Conservation (phyloP, 2,888 invertebrate species). For the Pollenia griseotomentosa region DNA sequence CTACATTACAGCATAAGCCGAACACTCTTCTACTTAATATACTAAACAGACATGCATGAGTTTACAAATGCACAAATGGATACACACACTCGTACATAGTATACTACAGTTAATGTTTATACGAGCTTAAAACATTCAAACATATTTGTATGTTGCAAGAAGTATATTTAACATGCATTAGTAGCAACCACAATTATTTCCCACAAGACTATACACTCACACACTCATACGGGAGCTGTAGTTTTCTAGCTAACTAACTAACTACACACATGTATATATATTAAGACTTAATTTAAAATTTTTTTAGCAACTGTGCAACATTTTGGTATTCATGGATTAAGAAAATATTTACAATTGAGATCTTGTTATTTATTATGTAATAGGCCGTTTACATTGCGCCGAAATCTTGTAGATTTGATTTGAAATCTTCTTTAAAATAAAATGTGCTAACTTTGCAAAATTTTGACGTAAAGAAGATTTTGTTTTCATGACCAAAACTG, state of each 20-base stretch:
- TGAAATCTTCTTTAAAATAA: no score
- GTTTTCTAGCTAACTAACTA: no score
- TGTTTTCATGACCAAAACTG: no score
- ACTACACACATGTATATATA: neutral
- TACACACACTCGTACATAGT: neutral
- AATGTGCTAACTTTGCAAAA: no score
- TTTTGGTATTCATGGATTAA: neutral
- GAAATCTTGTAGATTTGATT: no score
- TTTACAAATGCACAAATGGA: neutral
- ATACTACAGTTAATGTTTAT: neutral
- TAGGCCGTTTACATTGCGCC: no score
- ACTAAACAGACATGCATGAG: conserved; percentile 1
- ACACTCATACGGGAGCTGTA: conserved; percentile 4
- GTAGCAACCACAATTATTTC: conserved; percentile 71
- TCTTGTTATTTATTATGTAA: no score
- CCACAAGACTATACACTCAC: conserved; percentile 57
- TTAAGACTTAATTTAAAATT: neutral
- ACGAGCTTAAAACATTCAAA: neutral
- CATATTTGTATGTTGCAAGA: conserved; percentile 24
- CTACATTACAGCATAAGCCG: conserved; percentile 43
- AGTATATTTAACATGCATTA: conserved; percentile 63
- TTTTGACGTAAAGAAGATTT: no score
- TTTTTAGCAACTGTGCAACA: no score
- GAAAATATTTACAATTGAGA: no score
- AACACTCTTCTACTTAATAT: conserved; percentile 5